Conservation (phyloP, 2,797 vertebrate genomes). For the Ambastaia sidthimunki region DNA sequence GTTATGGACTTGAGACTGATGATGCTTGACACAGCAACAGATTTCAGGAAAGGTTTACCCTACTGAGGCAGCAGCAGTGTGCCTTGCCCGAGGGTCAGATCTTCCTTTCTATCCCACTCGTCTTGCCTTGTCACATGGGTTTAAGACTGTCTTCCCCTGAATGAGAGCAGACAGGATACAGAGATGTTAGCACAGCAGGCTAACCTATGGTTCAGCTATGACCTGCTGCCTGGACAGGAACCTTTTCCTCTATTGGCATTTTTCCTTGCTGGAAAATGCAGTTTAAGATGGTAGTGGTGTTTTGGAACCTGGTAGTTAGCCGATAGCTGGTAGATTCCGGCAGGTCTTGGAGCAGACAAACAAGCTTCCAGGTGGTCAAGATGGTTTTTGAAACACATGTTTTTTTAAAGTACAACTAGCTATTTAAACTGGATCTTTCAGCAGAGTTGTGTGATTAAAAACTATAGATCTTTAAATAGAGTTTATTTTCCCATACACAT, state of each 20-base stretch:
- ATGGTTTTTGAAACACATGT: background rate
- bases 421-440: background rate
- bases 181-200: slow-evolving; percentile 67
- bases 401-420: background rate
- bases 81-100: slow-evolving; percentile 55
- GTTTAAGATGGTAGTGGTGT: background rate
- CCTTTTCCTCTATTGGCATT: slow-evolving; percentile 60
- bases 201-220: slow-evolving; percentile 70
- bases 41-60: slow-evolving; percentile 35
- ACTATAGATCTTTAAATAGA: background rate
- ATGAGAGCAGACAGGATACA: slow-evolving; percentile 67
- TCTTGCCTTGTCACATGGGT: slow-evolving; percentile 70
- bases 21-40: slow-evolving; percentile 40
- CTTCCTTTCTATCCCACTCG: slow-evolving; percentile 62
- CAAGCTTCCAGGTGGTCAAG: background rate
- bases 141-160: slow-evolving; percentile 71
- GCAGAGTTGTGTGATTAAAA: background rate
- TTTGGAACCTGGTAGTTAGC: background rate
- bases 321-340: background rate
- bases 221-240: slow-evolving; percentile 64
- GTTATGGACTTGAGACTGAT: slow-evolving; percentile 41
- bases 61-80: slow-evolving; percentile 60
- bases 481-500: background rate
- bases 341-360: background rate
- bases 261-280: slow-evolving; percentile 39